Evolutionary conservation across 1,140 invertebrate species (phyloP), one percentile per base, ranked within the genome.

Genomic region (Neodiprion pinetum): DNA sequence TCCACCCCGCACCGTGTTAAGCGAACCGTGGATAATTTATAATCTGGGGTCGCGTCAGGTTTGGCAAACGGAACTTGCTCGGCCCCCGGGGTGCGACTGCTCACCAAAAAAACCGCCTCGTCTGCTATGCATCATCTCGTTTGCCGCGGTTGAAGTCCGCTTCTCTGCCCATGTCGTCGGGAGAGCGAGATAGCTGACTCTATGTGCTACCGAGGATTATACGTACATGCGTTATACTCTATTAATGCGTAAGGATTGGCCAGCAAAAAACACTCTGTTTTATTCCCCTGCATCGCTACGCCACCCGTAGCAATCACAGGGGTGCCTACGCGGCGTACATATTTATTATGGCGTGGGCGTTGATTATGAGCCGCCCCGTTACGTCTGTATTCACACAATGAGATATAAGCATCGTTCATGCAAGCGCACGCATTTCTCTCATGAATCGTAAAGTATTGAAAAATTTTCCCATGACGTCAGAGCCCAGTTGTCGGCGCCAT

Each of bases 101-200:
- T 14, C 11, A 9, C n/a, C 53, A 61, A 61, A 61, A 53, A 61
- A 61, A 61, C 11, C 11, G n/a, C 53, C 53, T 61, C 53, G 53
- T 61, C 53, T 61, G 53, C 53, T 61, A 61, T 61, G 53, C 53
- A 61, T 61, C 53, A 61, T 61, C 53, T 61, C 53, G 53, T 61
- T 61, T 61, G 53, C 28, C 28, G 28, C 53, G 53, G 53, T 61
- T 61, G n/a, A 40, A 40, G 28, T 40, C 28, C 28, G 28, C 28
- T 40, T 40, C 28, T 40, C 28, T 40, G 28, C 28, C 28, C 28
- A 40, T 5, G 28, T 40, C 28, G 28, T 40, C 28, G 28, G 9
- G 53, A 61, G 53, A 17, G n/a, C 11, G 53, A 14, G 53, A 4
- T 7, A 12, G 4, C 53, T 8, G 53, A 12, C 53, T 14, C 53